Percentiles rank a stretch among this genome's conserved stretches.
These are phyloP conservation scores for Carabus problematicus DNA, from an alignment of 2,888 invertebrate genomes.

Conservation along the genomic window DNA sequence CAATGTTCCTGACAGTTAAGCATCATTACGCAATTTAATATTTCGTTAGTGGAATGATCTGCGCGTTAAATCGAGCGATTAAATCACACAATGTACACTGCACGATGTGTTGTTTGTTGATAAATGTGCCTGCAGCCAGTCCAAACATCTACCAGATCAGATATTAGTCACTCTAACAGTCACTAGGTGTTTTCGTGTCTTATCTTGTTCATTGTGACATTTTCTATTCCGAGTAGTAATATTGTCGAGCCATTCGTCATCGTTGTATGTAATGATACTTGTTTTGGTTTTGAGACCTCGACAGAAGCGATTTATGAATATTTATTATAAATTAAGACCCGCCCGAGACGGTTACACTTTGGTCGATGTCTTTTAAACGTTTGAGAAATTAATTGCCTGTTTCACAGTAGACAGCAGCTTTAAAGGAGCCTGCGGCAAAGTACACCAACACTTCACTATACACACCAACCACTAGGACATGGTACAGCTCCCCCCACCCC, in stretches of 20 bases:
- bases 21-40: slow-evolving; percentile 43
- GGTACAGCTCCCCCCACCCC: not conserved
- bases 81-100: slow-evolving; percentile 35
- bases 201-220: too few species aligned
- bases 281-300: not conserved
- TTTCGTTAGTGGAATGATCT: slow-evolving; percentile 40
- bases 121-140: not conserved
- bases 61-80: slow-evolving; percentile 38
- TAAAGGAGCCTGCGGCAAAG: too few species aligned
- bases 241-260: not conserved
- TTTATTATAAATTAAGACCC: slow-evolving; percentile 11
- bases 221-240: not conserved
- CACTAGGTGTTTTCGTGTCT: not conserved
- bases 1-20: slow-evolving; percentile 42
- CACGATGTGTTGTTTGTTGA: not conserved
- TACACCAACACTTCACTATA: not conserved
- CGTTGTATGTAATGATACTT: not conserved
- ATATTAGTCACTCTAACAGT: not conserved
- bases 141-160: not conserved
- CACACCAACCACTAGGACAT: not conserved
- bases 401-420: not conserved
- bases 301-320: not conserved
- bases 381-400: slow-evolving; percentile 8
- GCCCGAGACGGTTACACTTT: not conserved
- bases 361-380: not conserved